These are phyloP conservation scores for Bos indicus DNA, from an alignment of 2,113 vertebrate species.

Conservation along the genomic window DNA sequence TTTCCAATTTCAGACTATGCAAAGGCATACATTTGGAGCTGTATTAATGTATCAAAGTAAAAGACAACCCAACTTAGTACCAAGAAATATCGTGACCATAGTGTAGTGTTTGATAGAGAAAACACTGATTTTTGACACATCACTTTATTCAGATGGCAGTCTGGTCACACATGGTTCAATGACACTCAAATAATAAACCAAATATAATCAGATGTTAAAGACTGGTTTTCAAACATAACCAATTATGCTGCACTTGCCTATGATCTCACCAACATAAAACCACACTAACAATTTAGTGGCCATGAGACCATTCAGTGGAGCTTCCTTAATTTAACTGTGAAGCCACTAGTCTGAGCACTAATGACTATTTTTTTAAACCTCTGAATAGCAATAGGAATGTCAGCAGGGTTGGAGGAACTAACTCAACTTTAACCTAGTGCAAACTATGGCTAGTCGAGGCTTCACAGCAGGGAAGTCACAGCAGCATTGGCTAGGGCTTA, in stretches of 20 bases:
- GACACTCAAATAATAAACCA: slow-evolving; percentile 19
- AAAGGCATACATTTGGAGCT: not conserved
- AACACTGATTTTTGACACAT: slow-evolving; percentile 29
- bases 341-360: slow-evolving; percentile 81
- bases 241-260: slow-evolving; percentile 85
- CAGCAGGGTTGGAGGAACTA: slow-evolving; percentile 85
- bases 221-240: slow-evolving; percentile 86
- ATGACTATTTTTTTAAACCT: slow-evolving; percentile 77
- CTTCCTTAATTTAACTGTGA: slow-evolving; percentile 84
- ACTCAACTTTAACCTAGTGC: slow-evolving; percentile 88
- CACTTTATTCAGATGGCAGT: slow-evolving; percentile 32
- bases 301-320: slow-evolving; percentile 87
- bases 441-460: slow-evolving; percentile 86
- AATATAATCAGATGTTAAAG: not conserved
- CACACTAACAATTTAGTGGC: slow-evolving; percentile 91
- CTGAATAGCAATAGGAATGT: slow-evolving; percentile 87
- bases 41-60: not conserved
- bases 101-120: slow-evolving; percentile 7
- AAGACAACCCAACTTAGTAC: not conserved
- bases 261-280: slow-evolving; percentile 93
- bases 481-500: slow-evolving; percentile 71
- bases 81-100: not conserved
- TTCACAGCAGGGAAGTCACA: slow-evolving; percentile 79
- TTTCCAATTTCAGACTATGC: slow-evolving; percentile 24
- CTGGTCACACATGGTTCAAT: slow-evolving; percentile 35